A percentile compares a stretch with the other conserved stretches of the same genome.
These are phyloP conservation scores for Philaenus spumarius DNA, from an alignment of 1,140 invertebrate genomes.

Conservation along the genomic window DNA sequence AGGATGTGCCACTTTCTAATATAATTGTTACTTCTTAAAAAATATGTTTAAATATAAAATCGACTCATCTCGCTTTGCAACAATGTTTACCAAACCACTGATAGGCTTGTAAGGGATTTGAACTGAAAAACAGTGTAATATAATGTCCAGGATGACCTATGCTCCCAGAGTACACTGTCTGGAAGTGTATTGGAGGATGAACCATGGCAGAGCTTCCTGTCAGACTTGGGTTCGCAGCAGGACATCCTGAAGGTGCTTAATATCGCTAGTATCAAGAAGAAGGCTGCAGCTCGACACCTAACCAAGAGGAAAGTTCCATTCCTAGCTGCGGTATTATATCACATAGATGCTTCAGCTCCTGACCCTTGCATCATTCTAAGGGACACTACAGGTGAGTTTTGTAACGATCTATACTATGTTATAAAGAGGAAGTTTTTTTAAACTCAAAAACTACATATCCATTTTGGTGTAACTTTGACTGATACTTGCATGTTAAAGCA, in stretches of 20 bases:
- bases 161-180: conserved; percentile 16
- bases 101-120: background rate
- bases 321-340: conserved; percentile 25
- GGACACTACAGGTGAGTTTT: conserved; percentile 23
- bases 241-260: conserved; percentile 18
- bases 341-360: conserved; percentile 22
- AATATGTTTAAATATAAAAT: too few species aligned
- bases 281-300: conserved; percentile 18
- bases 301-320: conserved; percentile 27
- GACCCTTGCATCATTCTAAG: conserved; percentile 26
- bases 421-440: too few species aligned
- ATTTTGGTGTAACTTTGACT: too few species aligned
- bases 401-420: too few species aligned
- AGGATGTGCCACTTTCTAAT: too few species aligned
- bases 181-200: conserved; percentile 18
- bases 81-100: background rate
- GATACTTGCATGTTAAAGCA: too few species aligned
- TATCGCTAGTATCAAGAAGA: conserved; percentile 21
- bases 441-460: too few species aligned
- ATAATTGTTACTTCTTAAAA: too few species aligned
- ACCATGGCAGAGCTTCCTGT: conserved; percentile 21
- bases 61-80: too few species aligned
- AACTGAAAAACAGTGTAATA: background rate
- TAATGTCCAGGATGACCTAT: conserved; percentile 13
- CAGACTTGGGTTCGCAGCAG: conserved; percentile 14